Percentiles rank a stretch among this genome's conserved stretches.
phyloP scores from a whole-genome alignment of 2,888 invertebrate genomes.

The Stenichneumon culpator region DNA sequence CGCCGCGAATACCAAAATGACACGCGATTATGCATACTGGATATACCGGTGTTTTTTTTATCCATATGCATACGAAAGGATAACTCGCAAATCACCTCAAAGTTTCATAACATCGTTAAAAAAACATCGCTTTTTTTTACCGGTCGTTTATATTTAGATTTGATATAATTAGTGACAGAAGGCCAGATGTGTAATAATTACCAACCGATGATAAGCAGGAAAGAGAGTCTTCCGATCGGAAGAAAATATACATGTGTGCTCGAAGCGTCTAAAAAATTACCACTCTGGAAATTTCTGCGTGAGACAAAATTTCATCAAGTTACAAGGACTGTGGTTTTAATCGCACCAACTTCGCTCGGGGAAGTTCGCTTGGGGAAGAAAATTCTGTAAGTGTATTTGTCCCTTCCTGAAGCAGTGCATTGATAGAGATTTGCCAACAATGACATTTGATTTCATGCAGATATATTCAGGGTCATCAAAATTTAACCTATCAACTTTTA shows the following conservation, averaged over 20 bases:
- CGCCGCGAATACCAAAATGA: slow-evolving; percentile 58
- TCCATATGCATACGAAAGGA: slow-evolving; percentile 45
- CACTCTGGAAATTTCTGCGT: no score
- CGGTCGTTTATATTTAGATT: slow-evolving; percentile 21
- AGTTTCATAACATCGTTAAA: slow-evolving; percentile 30
- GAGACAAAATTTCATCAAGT: no score
- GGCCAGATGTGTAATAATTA: background rate
- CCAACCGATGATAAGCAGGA: background rate
- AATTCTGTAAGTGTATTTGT: no score
- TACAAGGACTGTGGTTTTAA: no score
- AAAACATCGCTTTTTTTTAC: slow-evolving; percentile 5
- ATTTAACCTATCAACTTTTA: background rate
- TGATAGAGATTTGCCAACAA: no score
- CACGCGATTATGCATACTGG: slow-evolving; percentile 41
- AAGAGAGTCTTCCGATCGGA: background rate
- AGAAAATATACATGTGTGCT: background rate
- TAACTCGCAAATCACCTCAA: slow-evolving; percentile 6
- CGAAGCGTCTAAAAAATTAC: background rate
- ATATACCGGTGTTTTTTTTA: slow-evolving; percentile 15
- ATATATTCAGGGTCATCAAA: no score
- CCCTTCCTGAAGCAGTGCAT: no score
- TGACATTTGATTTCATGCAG: no score
- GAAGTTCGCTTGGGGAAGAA: no score
- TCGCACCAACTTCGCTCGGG: no score
- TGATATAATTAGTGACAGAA: background rate